phyloP scores from a whole-genome alignment of 2,113 vertebrate species.

The Ginglymostoma cirratum region DNA sequence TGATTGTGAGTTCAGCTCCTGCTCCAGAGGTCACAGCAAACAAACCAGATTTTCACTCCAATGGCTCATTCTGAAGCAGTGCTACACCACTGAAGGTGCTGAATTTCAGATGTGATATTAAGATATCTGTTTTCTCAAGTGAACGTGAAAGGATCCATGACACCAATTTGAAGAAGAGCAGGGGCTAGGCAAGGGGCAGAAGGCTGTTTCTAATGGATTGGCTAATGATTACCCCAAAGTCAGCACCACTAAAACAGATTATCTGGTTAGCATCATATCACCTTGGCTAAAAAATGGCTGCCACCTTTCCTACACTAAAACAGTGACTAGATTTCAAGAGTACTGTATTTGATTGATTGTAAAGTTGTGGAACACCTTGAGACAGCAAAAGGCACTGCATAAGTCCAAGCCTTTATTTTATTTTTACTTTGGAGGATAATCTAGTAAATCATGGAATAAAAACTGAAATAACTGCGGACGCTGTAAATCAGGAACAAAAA shows the following conservation, averaged over 20 bases:
- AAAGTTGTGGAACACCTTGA: too few relatives aligned
- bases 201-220: not conserved
- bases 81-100: not conserved
- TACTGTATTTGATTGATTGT: too few relatives aligned
- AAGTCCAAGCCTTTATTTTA: not conserved
- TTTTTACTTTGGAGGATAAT: not conserved
- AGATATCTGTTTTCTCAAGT: too few relatives aligned
- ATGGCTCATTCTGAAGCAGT: not conserved
- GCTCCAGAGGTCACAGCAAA: not conserved
- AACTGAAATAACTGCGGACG: too few relatives aligned
- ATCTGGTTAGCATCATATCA: not conserved
- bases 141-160: not conserved
- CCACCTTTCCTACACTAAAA: too few relatives aligned
- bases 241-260: not conserved
- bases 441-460: too few relatives aligned
- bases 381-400: too few relatives aligned
- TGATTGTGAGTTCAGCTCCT: not conserved
- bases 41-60: not conserved
- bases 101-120: too few relatives aligned
- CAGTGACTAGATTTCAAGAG: too few relatives aligned
- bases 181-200: too few relatives aligned
- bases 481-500: too few relatives aligned
- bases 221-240: too few relatives aligned
- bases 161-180: not conserved
- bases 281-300: not conserved